Base-by-base conservation (phyloP, 2,797 vertebrate species). In the Acipenser ruthenus region DNA sequence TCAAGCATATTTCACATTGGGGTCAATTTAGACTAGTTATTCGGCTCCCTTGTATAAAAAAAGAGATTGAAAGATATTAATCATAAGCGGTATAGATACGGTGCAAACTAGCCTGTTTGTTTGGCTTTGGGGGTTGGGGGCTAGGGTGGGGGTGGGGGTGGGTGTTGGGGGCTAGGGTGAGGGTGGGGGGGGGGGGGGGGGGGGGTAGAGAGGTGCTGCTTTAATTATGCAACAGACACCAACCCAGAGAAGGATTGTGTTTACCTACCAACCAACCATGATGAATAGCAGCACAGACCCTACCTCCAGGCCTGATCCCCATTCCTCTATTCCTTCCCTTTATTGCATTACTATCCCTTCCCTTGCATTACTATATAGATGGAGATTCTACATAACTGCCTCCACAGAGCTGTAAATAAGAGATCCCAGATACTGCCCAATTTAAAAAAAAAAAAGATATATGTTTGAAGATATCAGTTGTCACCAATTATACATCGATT, bases 201-300 rank as follows among this genome's bases (percentile, higher is more conserved):
- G 89, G 23, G 23, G 0, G 3, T 2, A 1, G 88, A 84, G 88
- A 89, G 86, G 86, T 87, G 83, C 80, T 76, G 84, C 87, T 89
- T 84, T 87, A 88, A 89, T 85, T 86, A 88, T 83, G 83, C 90
- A 86, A 88, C 85, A 74, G 74, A 80, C 82, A 85, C 86, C 87
- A 89, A 90, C 83, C 84, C 78, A 78, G 75, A 72, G 76, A 82
- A 81, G 87, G 88, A 89, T 85, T 82, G 86, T 69, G 4, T 85
- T 82, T 80, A 81, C 82, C 82, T 80, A 84, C 82, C 82, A 80
- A 82, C 80, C 75, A 82, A 85, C 85, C 52, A n/a, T 3, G n/a
- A 55, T n/a, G 3, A 55, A 10, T 10, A 6, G 9, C 9, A 4
- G 9, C 52, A 55, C 52, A 5, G 9, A 55, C 52, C 9, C n/a